Percentiles rank a stretch among this genome's conserved stretches.
phyloP scores from a whole-genome alignment of 2,888 invertebrate species.

The Oxyscelio sp. region DNA sequence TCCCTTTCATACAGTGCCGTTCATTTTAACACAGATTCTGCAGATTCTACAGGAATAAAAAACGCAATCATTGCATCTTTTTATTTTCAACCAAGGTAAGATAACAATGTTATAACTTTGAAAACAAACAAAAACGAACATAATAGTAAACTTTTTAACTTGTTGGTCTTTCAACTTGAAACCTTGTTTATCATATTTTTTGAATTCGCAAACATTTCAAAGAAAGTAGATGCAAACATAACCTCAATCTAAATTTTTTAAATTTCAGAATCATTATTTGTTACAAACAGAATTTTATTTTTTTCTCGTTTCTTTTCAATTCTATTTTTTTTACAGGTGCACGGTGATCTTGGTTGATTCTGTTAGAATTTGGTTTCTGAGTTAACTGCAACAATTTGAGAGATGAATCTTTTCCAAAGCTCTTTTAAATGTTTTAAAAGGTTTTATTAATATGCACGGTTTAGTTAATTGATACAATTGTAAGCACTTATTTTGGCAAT shows the following conservation, averaged over 20 bases:
- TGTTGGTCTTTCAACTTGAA: background rate
- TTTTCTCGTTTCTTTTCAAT: background rate
- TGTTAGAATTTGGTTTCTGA: conserved; percentile 1
- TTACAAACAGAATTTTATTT: background rate
- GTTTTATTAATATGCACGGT: too few species aligned
- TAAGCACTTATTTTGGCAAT: too few species aligned
- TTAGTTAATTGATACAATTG: background rate
- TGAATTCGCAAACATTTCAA: background rate
- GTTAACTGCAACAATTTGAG: conserved; percentile 13
- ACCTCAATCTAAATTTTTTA: conserved; percentile 12
- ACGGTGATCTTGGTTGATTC: conserved; percentile 4
- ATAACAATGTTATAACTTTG: background rate
- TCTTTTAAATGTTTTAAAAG: conserved; percentile 2
- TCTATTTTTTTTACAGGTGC: conserved; percentile 10
- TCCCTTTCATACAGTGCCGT: too few species aligned
- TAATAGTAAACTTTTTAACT: background rate
- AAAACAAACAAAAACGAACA: conserved; percentile 3
- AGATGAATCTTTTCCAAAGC: conserved; percentile 11
- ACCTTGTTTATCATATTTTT: background rate
- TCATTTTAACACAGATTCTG: too few species aligned
- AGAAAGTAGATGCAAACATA: background rate
- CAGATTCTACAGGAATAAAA: too few species aligned
- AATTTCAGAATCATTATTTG: conserved; percentile 2
- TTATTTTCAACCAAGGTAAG: conserved; percentile 1
- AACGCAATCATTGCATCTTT: background rate